Base-by-base conservation (phyloP, 2,888 invertebrate genomes). In the Hoplodrina ambigua region DNA sequence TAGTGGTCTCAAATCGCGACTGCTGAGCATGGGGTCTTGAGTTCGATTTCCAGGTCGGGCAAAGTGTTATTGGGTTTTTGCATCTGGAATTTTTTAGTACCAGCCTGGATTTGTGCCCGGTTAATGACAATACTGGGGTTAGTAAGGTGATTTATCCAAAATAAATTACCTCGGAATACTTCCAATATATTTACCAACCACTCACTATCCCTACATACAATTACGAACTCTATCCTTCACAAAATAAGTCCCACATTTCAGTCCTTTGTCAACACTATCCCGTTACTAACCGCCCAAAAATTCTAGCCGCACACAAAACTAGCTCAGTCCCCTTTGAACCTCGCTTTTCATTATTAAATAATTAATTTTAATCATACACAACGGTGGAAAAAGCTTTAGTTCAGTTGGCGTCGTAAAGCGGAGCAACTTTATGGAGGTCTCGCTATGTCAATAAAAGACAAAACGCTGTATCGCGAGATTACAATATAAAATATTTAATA, bases 401-500 rank as follows among this genome's bases (percentile, higher is more conserved):
- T 72, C 64, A 59, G 58, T 77, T 81, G 75, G 55, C 71, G 76
- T 87, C 90, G 89, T 92, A 91, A 93, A 91, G 88, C 81, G 84
- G 68, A 69, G 69, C 49, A 83, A 81, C 88, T 93, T 93, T 92
- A 92, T 89, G 81, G 90, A 82, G 89, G 89, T 86, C 87, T 81
- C 74, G 65, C 69, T 64, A 69, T 71, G 80, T 80, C 87, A 86
- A 90, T 90, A 90, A 92, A 91, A 86, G 80, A 67, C 59, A 78
- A 72, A 82, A 77, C 75, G 80, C 79, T 83, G 81, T 80, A 73
- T 67, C 73, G 86, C 80, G 77, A 87, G 88, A 91, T 91, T 90
- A 88, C 88, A 79, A 82, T 81, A 89, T 91, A 84, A 91, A 92
- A 92, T 90, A 91, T 92, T 92, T 86, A 91, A 86, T 82, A 84